Evolutionary conservation across 2,797 vertebrate genomes (phyloP).

Genomic region (Moxostoma hubbsi): DNA sequence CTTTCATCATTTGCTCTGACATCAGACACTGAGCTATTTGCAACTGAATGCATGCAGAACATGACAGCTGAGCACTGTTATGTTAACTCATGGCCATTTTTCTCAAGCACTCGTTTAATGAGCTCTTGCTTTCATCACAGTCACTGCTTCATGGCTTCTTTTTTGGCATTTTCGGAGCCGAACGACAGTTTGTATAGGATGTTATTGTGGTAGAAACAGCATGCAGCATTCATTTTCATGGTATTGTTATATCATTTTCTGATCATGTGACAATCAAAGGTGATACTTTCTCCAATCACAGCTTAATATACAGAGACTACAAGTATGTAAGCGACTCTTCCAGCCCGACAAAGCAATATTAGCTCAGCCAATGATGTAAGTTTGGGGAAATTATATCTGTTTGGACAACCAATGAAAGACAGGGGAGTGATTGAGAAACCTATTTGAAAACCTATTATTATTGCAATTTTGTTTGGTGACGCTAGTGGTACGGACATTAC

Average conservation of each 20-base stretch:
- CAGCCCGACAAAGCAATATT: too few species aligned
- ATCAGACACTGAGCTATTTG: conserved; percentile 46
- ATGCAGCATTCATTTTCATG: conserved; percentile 7
- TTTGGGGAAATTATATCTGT: too few species aligned
- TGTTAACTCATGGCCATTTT: conserved; percentile 42
- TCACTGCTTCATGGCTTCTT: conserved; percentile 35
- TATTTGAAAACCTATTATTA: too few species aligned
- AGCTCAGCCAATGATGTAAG: too few species aligned
- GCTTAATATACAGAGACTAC: too few species aligned
- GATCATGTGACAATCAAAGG: not conserved
- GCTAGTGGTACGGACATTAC: too few species aligned
- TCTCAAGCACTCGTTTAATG: conserved; percentile 45
- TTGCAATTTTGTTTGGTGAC: too few species aligned
- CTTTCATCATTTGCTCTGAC: conserved; percentile 33
- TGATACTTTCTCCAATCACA: too few species aligned
- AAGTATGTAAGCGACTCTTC: too few species aligned
- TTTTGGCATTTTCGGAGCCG: conserved; percentile 26
- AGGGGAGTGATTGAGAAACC: too few species aligned
- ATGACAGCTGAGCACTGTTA: conserved; percentile 45
- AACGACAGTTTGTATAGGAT: conserved; percentile 30
- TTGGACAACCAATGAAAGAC: too few species aligned
- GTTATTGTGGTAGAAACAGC: conserved; percentile 19
- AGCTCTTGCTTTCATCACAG: conserved; percentile 15
- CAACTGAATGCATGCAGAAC: conserved; percentile 29
- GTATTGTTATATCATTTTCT: not conserved